These are phyloP conservation scores for Lagorchestes hirsutus DNA, from an alignment of 2,797 vertebrate species.

Conservation along the genomic window DNA sequence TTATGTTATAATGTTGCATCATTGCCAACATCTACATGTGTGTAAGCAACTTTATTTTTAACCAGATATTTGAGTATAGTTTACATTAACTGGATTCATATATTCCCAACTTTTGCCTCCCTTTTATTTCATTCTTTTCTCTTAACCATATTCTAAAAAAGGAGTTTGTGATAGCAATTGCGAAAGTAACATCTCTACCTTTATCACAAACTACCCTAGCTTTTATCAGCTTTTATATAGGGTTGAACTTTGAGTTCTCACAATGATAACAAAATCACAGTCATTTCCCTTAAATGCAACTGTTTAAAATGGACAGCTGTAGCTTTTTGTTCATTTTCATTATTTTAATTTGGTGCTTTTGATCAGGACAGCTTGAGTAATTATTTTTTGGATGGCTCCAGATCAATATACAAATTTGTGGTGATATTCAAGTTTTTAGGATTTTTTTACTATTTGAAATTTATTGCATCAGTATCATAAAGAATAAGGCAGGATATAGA, in stretches of 20 bases:
- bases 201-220: neutral
- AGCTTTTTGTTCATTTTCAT: neutral
- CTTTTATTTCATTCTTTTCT: neutral
- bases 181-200: neutral
- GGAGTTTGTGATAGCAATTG: neutral
- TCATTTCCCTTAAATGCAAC: neutral
- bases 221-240: neutral
- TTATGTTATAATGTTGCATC: neutral
- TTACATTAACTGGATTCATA: neutral
- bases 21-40: neutral
- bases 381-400: neutral
- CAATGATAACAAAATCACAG: neutral
- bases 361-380: neutral
- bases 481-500: neutral
- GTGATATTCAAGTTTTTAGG: too few relatives aligned
- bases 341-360: neutral
- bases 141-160: neutral
- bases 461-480: neutral
- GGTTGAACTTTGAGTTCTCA: neutral
- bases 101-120: neutral
- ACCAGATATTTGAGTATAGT: neutral
- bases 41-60: neutral
- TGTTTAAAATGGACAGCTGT: neutral
- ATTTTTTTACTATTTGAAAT: neutral
- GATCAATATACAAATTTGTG: neutral